Percentiles rank a stretch among this genome's conserved stretches.
Evolutionary conservation across 2,888 invertebrate species (phyloP).

Genomic region (Xylophagus ater): DNA sequence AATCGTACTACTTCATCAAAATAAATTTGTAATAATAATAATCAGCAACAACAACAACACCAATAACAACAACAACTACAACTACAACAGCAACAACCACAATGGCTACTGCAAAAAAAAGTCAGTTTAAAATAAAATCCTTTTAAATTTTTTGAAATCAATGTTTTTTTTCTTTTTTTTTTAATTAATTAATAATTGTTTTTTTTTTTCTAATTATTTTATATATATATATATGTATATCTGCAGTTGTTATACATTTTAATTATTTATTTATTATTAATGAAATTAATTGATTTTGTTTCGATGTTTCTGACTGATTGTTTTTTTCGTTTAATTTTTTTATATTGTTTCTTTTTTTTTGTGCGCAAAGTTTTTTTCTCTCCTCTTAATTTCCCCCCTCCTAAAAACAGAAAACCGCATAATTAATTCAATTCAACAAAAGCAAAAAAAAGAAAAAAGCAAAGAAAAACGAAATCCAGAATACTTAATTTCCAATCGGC

Average conservation of each 20-base stretch:
- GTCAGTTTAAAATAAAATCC: too few relatives aligned
- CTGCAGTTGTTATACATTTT: background rate
- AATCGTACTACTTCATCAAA: too few relatives aligned
- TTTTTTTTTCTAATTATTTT: conserved; percentile 14
- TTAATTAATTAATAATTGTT: conserved; percentile 14
- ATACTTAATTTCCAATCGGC: too few relatives aligned
- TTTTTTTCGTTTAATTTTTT: conserved; percentile 9
- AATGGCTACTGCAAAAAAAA: too few relatives aligned
- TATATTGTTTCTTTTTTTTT: conserved; percentile 6
- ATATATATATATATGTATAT: too few relatives aligned
- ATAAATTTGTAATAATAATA: background rate
- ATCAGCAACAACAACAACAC: background rate
- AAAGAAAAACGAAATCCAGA: too few relatives aligned
- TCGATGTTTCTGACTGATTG: conserved; percentile 16
- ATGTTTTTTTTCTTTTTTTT: conserved; percentile 15
- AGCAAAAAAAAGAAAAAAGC: background rate
- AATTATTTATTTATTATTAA: too few relatives aligned
- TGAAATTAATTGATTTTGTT: conserved; percentile 2
- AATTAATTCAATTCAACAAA: too few relatives aligned
- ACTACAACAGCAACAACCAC: background rate
- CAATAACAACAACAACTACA: background rate
- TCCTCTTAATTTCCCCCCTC: conserved; percentile 1
- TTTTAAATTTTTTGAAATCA: conserved; percentile 6
- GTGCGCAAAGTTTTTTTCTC: conserved; percentile 1
- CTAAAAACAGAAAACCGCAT: too few relatives aligned